Evolutionary conservation across 1,140 invertebrate genomes (phyloP).

Genomic region (Saxidomus purpurata): DNA sequence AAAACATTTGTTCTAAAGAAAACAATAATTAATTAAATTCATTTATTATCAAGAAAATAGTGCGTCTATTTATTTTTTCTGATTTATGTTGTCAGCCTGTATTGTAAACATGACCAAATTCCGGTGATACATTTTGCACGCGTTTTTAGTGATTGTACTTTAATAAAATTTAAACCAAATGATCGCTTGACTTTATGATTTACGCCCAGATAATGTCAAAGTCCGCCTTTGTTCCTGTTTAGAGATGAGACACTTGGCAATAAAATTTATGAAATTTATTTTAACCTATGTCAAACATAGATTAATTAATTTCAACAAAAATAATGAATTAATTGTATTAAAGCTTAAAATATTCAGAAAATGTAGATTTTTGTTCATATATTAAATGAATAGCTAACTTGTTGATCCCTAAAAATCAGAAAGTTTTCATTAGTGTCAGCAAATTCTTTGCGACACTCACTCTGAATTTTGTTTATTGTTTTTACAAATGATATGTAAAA

Average conservation of each 20-base stretch:
- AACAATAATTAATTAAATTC: no score
- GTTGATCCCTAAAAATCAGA: not conserved
- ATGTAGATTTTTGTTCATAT: not conserved
- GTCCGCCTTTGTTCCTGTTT: not conserved
- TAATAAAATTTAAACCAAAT: not conserved
- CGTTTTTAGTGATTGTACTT: not conserved
- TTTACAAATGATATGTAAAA: no score
- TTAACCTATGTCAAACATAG: slow-evolving; percentile 4
- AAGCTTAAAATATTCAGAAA: not conserved
- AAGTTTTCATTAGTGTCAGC: not conserved
- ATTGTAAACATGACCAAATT: not conserved
- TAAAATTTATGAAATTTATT: slow-evolving; percentile 23
- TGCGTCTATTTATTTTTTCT: no score
- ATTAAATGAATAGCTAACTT: not conserved
- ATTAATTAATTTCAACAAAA: not conserved
- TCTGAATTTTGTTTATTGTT: not conserved
- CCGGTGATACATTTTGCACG: slow-evolving; percentile 1
- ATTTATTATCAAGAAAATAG: no score
- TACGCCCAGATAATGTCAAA: slow-evolving; percentile 13
- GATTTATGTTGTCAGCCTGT: not conserved
- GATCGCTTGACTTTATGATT: not conserved
- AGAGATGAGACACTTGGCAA: slow-evolving; percentile 7
- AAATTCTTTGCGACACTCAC: not conserved
- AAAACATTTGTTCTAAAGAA: no score
- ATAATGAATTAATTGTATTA: not conserved